Evolutionary conservation across 2,797 vertebrate genomes (phyloP), one percentile per base, ranked within the genome.

Genomic region (Parauchenoglanis punctatus): DNA sequence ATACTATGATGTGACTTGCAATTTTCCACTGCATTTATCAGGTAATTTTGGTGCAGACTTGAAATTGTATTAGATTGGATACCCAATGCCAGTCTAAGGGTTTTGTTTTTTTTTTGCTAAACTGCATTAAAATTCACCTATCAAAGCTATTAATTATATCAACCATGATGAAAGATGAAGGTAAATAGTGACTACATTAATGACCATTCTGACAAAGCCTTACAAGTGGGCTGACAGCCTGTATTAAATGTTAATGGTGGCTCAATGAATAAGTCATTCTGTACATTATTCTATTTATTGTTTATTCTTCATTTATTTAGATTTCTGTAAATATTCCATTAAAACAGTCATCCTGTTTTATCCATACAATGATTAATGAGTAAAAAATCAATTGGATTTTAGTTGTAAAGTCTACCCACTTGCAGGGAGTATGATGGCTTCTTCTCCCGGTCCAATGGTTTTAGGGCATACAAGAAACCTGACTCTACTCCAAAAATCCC

Each of bases 361-460:
- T 0, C 17, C 11, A 40, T 40, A 61, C 20, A 63, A 23, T 63
- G 8, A 7, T 46, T 49, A 31, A 2, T n/a, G 31, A 59, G 20
- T 52, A 35, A 31, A 75, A 35, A 44, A 59, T 3, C 28, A 5
- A 0, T 31, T 58, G 18, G 17, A 46, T 44, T 25, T 25, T 31
- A 61, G n/a, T 20, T 58, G 23, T 54, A 40, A 80, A 46, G 8
- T 52, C 4, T 44, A 63, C 88, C 17, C 93, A 97, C 97, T 95
- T 96, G 96, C 10, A 97, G 90, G 12, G 92, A 95, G 91, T 97
- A 97, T 0, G 95, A 96, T 0, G 95, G 95, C 85, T 96, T 96
- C 75, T 97, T 96, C 89, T 98, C 97, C 91, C 96, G 93, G 94
- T 98, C 97, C 90, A 97, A 92, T 35, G 96, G 94, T 78, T 95